A percentile compares a stretch with the other conserved stretches of the same genome.
These are phyloP conservation scores for Pomatorhinus ruficollis DNA, from an alignment of 2,113 vertebrate species.

Conservation along the genomic window DNA sequence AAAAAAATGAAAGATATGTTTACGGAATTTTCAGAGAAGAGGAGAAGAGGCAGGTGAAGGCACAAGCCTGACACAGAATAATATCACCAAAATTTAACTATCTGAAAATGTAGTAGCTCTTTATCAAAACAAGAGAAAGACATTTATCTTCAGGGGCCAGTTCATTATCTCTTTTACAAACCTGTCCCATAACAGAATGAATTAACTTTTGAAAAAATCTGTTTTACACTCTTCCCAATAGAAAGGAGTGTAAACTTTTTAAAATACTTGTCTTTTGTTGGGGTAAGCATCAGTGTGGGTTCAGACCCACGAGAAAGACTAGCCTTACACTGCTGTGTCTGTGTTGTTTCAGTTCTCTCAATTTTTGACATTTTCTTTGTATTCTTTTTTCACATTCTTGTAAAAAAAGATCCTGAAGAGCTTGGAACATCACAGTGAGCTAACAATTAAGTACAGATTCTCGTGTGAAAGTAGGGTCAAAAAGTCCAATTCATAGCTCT, in stretches of 20 bases:
- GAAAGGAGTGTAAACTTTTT: neutral
- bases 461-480: neutral
- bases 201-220: neutral
- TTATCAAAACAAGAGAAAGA: neutral
- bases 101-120: neutral
- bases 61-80: neutral
- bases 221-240: neutral
- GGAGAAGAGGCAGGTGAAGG: neutral
- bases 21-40: neutral
- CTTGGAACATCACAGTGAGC: neutral
- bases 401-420: neutral
- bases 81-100: neutral
- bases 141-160: neutral
- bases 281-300: neutral
- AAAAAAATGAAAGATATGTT: neutral
- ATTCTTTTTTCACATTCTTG: neutral
- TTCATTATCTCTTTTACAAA: neutral
- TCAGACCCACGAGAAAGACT: neutral
- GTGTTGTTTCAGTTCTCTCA: neutral
- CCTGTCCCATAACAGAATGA: neutral
- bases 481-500: neutral
- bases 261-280: neutral
- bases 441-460: neutral
- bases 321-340: neutral
- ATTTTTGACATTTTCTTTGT: neutral